Evolutionary conservation across 2,888 invertebrate species (phyloP).

Genomic region (Eurois occulta): DNA sequence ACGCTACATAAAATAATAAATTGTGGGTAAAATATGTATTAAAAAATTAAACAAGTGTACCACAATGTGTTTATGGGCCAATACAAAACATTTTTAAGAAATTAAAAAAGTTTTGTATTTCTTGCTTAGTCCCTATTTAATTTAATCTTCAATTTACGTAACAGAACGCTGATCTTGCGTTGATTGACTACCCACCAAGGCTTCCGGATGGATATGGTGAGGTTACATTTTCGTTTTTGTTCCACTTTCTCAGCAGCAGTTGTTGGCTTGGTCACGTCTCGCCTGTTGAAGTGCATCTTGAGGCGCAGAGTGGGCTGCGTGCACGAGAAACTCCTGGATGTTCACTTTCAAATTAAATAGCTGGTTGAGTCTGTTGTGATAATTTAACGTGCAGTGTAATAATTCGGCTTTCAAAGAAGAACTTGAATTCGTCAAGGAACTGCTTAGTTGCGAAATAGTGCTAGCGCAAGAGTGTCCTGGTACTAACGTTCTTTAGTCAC

Average conservation of each 20-base stretch:
- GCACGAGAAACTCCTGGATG: conserved; percentile 85
- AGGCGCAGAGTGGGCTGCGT: conserved; percentile 90
- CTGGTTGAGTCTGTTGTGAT: background rate
- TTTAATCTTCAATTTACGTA: background rate
- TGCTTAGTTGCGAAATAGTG: background rate
- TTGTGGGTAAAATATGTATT: too few relatives aligned
- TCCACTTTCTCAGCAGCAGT: conserved; percentile 26
- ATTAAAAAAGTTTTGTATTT: too few relatives aligned
- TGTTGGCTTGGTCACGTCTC: conserved; percentile 67
- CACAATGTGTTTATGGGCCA: too few relatives aligned
- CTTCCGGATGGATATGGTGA: conserved; percentile 65
- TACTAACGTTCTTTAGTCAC: background rate
- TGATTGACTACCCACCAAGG: conserved; percentile 69
- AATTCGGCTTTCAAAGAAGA: background rate
- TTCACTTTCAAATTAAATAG: background rate
- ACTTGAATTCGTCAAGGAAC: background rate
- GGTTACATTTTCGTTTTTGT: conserved; percentile 24
- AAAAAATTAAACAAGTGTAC: too few relatives aligned
- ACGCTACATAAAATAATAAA: too few relatives aligned
- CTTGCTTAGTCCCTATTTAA: too few relatives aligned
- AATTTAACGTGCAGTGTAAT: background rate
- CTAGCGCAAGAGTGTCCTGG: background rate
- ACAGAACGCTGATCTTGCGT: background rate
- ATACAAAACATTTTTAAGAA: too few relatives aligned
- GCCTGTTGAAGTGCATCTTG: conserved; percentile 89